Evolutionary conservation across 2,888 invertebrate species (phyloP).

Genomic region (Cyclophora punctaria): DNA sequence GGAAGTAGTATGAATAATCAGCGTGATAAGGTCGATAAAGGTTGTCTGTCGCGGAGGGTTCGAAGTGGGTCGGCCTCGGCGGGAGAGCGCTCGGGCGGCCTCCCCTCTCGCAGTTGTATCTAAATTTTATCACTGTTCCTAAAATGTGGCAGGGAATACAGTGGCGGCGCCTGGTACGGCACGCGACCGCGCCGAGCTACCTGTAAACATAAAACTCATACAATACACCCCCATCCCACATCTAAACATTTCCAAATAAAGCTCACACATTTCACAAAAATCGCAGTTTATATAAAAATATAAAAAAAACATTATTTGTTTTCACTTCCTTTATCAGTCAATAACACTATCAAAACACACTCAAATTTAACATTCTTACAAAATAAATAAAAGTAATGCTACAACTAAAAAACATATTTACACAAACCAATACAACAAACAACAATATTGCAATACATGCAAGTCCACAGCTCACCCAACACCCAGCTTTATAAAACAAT

Average conservation of each 20-base stretch:
- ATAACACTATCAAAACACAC: too few species aligned
- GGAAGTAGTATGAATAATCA: slow-evolving; percentile 19
- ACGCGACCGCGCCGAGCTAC: slow-evolving; percentile 31
- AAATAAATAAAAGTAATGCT: too few species aligned
- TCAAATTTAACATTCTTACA: too few species aligned
- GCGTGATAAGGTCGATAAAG: slow-evolving; percentile 12
- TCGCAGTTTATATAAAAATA: too few species aligned
- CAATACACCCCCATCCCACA: background rate
- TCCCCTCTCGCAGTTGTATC: slow-evolving; percentile 45
- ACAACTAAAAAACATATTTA: too few species aligned
- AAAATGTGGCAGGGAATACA: slow-evolving; percentile 37
- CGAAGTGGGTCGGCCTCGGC: slow-evolving; percentile 24
- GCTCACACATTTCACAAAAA: too few species aligned
- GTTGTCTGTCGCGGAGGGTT: slow-evolving; percentile 11
- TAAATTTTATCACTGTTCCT: slow-evolving; percentile 41
- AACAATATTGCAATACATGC: background rate
- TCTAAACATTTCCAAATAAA: too few species aligned
- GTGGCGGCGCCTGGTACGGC: slow-evolving; percentile 57
- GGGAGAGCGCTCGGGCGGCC: slow-evolving; percentile 29
- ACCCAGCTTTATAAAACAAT: slow-evolving; percentile 1
- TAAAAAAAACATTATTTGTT: too few species aligned
- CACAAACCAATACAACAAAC: background rate
- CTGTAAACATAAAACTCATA: slow-evolving; percentile 20
- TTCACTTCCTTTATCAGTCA: too few species aligned
- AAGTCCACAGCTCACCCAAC: background rate